phyloP scores from a whole-genome alignment of 2,888 invertebrate species.

The Serripes groenlandicus region DNA sequence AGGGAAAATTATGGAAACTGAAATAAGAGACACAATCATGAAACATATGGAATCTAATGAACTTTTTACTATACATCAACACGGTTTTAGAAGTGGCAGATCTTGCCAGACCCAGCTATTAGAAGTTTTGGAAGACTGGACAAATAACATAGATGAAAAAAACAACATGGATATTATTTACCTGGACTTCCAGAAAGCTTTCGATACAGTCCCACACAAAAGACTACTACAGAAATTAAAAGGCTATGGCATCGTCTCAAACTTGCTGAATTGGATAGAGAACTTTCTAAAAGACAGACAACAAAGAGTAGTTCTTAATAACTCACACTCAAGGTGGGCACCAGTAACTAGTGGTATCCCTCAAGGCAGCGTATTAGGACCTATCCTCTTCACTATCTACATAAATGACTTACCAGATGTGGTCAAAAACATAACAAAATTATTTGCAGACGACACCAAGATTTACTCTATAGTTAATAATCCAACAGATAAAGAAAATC shows the following conservation, averaged over 20 bases:
- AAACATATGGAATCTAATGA: not conserved
- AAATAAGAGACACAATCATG: not conserved
- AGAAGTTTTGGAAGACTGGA: not conserved
- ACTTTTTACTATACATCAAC: not conserved
- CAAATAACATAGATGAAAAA: not conserved
- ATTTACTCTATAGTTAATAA: not conserved
- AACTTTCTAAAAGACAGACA: not conserved
- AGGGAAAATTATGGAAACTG: not conserved
- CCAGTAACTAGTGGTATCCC: not conserved
- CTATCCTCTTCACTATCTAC: not conserved
- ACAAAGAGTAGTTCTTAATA: not conserved
- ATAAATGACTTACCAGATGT: conserved; percentile 1
- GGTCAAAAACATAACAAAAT: not conserved
- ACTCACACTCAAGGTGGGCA: not conserved
- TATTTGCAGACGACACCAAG: conserved; percentile 6
- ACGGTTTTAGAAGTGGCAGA: not conserved
- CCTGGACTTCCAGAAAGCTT: not conserved
- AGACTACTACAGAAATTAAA: not conserved
- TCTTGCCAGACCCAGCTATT: not conserved
- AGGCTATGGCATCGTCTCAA: not conserved
- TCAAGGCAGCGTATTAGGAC: not conserved
- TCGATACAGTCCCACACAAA: conserved; percentile 1
- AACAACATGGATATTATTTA: not conserved
- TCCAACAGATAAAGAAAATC: not conserved
- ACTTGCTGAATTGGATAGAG: not conserved